These are phyloP conservation scores for Brienomyrus longianalis DNA, from an alignment of 2,113 vertebrate genomes.

Conservation along the genomic window DNA sequence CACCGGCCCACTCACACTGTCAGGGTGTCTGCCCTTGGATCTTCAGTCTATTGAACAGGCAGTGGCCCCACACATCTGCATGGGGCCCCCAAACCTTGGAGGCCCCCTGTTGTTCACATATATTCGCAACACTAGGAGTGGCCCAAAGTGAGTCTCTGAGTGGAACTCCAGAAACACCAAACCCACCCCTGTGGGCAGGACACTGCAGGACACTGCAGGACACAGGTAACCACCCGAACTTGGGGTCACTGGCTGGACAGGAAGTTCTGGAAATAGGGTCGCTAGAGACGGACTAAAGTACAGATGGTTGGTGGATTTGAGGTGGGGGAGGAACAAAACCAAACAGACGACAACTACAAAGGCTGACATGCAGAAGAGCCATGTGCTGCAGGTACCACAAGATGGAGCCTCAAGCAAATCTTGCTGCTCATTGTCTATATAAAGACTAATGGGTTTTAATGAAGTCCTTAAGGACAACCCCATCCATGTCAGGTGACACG, in stretches of 20 bases:
- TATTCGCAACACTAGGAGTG: not conserved
- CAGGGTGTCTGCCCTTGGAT: not conserved
- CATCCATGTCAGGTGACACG: not conserved
- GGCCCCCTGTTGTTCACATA: not conserved
- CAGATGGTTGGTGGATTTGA: not conserved
- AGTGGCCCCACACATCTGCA: not conserved
- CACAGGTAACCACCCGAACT: not conserved
- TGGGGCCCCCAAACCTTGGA: not conserved
- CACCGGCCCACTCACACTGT: not conserved
- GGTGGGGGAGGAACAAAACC: not conserved
- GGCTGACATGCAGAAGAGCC: not conserved
- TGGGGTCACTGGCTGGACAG: not conserved
- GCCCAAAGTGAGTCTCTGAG: not conserved
- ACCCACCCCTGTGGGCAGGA: not conserved
- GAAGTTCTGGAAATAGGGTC: not conserved
- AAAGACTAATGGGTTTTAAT: not conserved
- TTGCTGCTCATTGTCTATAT: not conserved
- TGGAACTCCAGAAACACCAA: not conserved
- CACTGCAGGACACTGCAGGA: not conserved
- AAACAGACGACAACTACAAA: slow-evolving; percentile 3
- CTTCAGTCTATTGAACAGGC: not conserved
- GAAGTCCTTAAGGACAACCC: not conserved
- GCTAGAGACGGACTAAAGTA: not conserved
- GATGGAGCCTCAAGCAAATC: not conserved
- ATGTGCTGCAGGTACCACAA: not conserved